Evolutionary conservation across 2,113 vertebrate genomes (phyloP).

Genomic region (Gnathonemus longibarbis): DNA sequence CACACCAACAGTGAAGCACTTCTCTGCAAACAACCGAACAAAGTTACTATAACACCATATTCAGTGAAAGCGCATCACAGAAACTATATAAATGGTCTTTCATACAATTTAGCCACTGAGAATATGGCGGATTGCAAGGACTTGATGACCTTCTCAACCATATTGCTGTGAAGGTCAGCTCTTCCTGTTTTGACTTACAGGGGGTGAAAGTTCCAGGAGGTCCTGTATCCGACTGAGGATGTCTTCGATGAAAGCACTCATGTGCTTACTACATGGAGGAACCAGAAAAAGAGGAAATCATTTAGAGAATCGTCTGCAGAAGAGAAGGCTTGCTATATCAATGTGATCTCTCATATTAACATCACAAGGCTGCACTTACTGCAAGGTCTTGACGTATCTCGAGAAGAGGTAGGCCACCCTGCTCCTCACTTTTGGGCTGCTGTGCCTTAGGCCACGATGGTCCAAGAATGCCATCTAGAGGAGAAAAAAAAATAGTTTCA

Average conservation of each 20-base stretch:
- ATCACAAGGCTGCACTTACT: constrained; percentile 66
- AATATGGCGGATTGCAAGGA: background rate
- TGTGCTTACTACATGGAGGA: constrained; percentile 73
- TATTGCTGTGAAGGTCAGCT: background rate
- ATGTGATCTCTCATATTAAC: background rate
- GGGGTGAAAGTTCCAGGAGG: constrained; percentile 81
- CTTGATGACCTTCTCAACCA: background rate
- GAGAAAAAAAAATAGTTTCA: background rate
- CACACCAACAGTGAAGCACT: background rate
- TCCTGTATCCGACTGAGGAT: constrained; percentile 93
- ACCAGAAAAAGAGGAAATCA: background rate
- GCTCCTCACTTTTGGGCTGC: constrained; percentile 91
- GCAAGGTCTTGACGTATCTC: constrained; percentile 91
- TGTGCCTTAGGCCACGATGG: constrained; percentile 87
- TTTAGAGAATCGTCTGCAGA: background rate
- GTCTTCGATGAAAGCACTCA: constrained; percentile 91
- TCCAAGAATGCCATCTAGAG: constrained; percentile 93
- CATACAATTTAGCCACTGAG: background rate
- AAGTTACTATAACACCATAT: background rate
- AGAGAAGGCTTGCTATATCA: background rate
- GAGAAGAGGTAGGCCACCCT: constrained; percentile 92
- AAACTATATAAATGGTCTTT: background rate
- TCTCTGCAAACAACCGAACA: background rate
- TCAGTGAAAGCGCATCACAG: background rate
- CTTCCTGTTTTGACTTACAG: constrained; percentile 62